Conservation (phyloP, 2,113 vertebrate genomes). For the Poeciliopsis retropinna region DNA sequence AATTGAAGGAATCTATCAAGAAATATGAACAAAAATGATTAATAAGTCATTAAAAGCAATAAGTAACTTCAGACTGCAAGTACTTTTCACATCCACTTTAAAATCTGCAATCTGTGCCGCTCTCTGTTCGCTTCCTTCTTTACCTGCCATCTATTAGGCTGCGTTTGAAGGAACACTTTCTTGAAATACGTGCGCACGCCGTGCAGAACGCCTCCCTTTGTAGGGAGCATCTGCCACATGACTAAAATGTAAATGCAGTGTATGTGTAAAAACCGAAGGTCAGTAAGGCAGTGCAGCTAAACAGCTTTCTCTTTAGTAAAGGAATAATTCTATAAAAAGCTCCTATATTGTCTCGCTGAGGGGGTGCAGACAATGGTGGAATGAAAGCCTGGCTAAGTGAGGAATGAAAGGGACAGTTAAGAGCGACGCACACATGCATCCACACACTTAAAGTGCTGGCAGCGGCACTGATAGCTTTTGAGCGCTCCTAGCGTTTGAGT, state of each 20-base stretch:
- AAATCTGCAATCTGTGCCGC: constrained; percentile 25
- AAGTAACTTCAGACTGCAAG: constrained; percentile 12
- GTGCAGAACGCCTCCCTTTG: constrained; percentile 62
- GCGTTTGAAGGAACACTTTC: constrained; percentile 36
- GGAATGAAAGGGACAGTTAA: constrained; percentile 76
- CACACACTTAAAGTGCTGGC: constrained; percentile 50
- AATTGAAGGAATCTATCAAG: background rate
- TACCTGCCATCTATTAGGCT: constrained; percentile 53
- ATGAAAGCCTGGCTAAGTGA: constrained; percentile 78
- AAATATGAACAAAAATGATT: background rate
- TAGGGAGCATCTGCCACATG: constrained; percentile 75
- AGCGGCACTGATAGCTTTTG: constrained; percentile 72
- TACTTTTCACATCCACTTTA: constrained; percentile 20
- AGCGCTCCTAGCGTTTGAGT: constrained; percentile 74
- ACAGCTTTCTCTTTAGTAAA: constrained; percentile 79
- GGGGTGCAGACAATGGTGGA: constrained; percentile 73
- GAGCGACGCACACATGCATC: constrained; percentile 32
- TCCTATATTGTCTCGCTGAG: constrained; percentile 72
- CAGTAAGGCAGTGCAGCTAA: constrained; percentile 62
- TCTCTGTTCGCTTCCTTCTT: constrained; percentile 36
- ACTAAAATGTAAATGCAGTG: constrained; percentile 79
- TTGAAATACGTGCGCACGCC: constrained; percentile 41
- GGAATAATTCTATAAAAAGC: constrained; percentile 81
- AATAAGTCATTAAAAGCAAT: constrained; percentile 4
- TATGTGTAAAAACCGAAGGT: constrained; percentile 76